A percentile compares a stretch with the other conserved stretches of the same genome.
Evolutionary conservation across 1,140 invertebrate species (phyloP).

Genomic region (Cephus cinctus): DNA sequence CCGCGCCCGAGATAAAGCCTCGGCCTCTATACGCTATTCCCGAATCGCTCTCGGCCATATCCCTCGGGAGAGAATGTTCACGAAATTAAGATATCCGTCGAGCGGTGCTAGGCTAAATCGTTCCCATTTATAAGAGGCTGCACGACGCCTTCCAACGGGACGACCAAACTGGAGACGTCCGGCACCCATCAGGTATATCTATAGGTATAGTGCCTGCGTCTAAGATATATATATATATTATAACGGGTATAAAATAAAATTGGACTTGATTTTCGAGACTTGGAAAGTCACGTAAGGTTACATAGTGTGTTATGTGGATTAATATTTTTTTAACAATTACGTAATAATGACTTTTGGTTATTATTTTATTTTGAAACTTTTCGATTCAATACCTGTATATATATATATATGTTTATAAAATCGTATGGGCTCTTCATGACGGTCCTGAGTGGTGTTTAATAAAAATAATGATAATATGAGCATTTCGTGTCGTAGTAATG

Average conservation of each 20-base stretch:
- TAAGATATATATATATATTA: too few relatives aligned
- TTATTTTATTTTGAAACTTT: not conserved
- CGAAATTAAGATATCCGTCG: slow-evolving; percentile 39
- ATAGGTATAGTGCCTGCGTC: too few relatives aligned
- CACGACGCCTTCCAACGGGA: too few relatives aligned
- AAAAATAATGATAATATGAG: slow-evolving; percentile 56
- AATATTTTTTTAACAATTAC: too few relatives aligned
- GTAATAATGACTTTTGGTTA: not conserved
- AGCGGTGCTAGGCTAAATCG: slow-evolving; percentile 23
- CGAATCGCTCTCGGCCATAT: slow-evolving; percentile 19
- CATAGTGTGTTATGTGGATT: too few relatives aligned
- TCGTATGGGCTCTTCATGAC: not conserved
- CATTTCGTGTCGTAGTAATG: slow-evolving; percentile 53
- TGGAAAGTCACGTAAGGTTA: too few relatives aligned
- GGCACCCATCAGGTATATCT: too few relatives aligned
- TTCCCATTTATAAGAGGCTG: slow-evolving; percentile 28
- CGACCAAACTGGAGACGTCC: too few relatives aligned
- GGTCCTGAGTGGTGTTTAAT: slow-evolving; percentile 41
- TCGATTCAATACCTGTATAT: not conserved
- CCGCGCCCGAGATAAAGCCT: slow-evolving; percentile 35
- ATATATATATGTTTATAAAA: not conserved
- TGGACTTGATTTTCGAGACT: too few relatives aligned
- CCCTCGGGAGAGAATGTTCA: slow-evolving; percentile 30
- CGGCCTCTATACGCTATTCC: slow-evolving; percentile 9
- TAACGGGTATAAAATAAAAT: too few relatives aligned